Base-by-base conservation (phyloP, 2,113 vertebrate species). In the Ailuropoda melanoleuca region DNA sequence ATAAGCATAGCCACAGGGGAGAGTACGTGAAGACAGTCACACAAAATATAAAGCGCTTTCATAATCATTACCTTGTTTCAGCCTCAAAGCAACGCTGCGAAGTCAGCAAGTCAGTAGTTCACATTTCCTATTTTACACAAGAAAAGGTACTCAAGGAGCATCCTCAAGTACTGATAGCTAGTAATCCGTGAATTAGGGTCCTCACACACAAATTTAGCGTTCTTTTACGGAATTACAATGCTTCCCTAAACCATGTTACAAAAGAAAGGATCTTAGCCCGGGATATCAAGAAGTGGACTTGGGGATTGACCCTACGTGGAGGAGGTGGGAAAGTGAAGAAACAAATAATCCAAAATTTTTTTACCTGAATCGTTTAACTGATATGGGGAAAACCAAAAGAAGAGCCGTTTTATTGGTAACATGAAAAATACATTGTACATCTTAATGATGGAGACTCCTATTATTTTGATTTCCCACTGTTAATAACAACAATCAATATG, bases 101-200 rank as follows among this genome's bases (percentile, higher is more conserved):
- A 50, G 6, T 74, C 2, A 0, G 6, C 31, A 77, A 18, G 1
- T 37, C 2, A 0, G 6, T 46, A 68, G 15, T 1, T 34, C 29
- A 4, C 26, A 55, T 4, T 94, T 56, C 29, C 39, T 24, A 56
- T 37, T 85, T 62, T 24, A 55, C 29, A 66, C 11, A 2, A n/a
- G 18, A 19, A 85, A 78, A 50, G 48, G 31, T 68, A n/a, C 80
- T 56, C 75, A 39, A n/a, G n/a, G 17, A 64, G 31, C 14, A 90
- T 74, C 56, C 34, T 92, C 66, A 62, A 11, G 29, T 70, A 26
- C 23, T 3, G 13, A 31, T 18, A 29, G 34, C 66, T 83, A 66
- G 58, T 84, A 26, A 70, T 78, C 46, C 23, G 18, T 80, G 43
- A 84, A 72, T 78, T 70, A 43, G 64, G 29, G 31, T 39, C 15